These are phyloP conservation scores for Mormyrops boulengeri DNA, from an alignment of 2,797 vertebrate species.

Conservation along the genomic window DNA sequence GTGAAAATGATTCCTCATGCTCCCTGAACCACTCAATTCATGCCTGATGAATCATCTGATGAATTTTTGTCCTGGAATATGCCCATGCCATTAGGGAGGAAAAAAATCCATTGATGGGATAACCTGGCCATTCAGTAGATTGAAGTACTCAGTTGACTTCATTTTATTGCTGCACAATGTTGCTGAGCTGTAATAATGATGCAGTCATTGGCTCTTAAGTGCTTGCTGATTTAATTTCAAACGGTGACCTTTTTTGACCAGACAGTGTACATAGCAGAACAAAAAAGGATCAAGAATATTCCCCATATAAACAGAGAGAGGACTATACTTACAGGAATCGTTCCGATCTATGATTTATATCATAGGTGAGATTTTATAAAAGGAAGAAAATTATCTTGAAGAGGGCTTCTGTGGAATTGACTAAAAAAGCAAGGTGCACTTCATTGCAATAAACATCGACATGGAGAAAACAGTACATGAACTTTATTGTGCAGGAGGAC, in stretches of 20 bases:
- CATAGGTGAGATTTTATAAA: not conserved
- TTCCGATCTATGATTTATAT: not conserved
- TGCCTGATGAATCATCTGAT: not conserved
- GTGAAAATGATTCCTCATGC: not conserved
- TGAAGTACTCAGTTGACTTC: not conserved
- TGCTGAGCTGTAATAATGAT: not conserved
- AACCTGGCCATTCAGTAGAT: not conserved
- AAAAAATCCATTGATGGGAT: not conserved
- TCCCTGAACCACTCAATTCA: not conserved
- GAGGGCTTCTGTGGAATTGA: not conserved
- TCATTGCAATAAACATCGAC: not conserved
- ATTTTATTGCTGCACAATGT: not conserved
- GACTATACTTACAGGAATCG: not conserved
- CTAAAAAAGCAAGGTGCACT: not conserved
- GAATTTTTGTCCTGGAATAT: not conserved
- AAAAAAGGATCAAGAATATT: not conserved
- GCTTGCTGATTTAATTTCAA: not conserved
- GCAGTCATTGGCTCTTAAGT: not conserved
- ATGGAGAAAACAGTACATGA: not conserved
- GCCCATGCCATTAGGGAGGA: not conserved
- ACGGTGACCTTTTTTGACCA: not conserved
- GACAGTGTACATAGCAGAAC: not conserved
- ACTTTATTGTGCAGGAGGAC: slow-evolving; percentile 25
- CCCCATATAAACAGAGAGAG: not conserved
- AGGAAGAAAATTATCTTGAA: not conserved